These are phyloP conservation scores for Barnardius zonarius DNA, from an alignment of 2,113 vertebrate species.

Conservation along the genomic window DNA sequence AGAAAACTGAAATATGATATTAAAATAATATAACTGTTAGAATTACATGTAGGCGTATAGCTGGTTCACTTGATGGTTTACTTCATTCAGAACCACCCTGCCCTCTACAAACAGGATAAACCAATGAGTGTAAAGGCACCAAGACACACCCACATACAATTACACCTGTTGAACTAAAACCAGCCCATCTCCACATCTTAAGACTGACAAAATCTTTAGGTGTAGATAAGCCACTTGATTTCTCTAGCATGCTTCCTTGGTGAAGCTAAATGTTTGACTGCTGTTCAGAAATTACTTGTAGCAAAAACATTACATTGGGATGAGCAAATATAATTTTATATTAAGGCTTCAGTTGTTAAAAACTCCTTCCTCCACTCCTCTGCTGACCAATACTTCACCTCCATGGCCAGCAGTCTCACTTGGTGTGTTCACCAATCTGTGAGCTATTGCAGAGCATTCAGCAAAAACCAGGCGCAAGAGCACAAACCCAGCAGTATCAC, in stretches of 20 bases:
- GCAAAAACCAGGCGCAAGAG: not conserved
- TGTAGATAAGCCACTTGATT: not conserved
- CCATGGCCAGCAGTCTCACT: not conserved
- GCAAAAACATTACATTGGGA: not conserved
- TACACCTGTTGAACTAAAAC: not conserved
- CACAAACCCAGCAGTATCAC: not conserved
- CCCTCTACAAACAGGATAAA: not conserved
- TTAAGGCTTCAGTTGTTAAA: not conserved
- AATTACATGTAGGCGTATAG: not conserved
- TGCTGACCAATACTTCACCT: not conserved
- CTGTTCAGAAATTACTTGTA: not conserved
- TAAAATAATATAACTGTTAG: not conserved
- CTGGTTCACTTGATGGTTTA: not conserved
- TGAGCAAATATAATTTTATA: not conserved
- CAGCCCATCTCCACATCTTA: not conserved
- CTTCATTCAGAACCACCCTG: not conserved
- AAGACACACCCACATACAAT: no score
- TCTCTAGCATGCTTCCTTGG: not conserved
- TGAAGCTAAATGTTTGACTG: not conserved
- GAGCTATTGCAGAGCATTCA: not conserved
- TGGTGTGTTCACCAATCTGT: not conserved
- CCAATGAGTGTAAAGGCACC: not conserved
- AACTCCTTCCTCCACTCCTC: not conserved
- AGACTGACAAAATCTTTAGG: not conserved
- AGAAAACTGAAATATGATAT: not conserved